Base-by-base conservation (phyloP, 2,113 vertebrate genomes). In the Ammodramus savannarum region DNA sequence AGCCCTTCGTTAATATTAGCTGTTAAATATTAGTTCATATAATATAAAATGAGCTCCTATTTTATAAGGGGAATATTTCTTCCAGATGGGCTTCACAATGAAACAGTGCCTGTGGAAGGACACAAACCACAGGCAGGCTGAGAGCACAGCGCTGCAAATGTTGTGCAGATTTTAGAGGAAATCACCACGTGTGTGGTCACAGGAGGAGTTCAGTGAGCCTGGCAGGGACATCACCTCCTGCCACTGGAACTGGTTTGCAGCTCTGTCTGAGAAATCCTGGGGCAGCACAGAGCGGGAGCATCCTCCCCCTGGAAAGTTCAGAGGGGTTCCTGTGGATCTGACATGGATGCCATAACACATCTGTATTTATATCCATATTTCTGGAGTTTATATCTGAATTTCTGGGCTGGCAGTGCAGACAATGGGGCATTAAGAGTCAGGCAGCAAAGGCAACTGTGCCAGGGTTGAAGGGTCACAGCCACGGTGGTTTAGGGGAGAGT, bases 331-430 rank as follows among this genome's bases (percentile, higher is more conserved):
- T 48, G 0, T 6, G 31, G 29, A 2, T 7, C 16, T 52, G 32
- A 13, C 3, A 11, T 0, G 10, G 51, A 32, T 34, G 31, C 32
- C 2, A 0, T 0, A 34, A 38, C 6, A 29, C 0, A 23, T 39
- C 61, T 27, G 3, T 4, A 9, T 61, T 89, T 83, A 3, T 22
- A 9, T 27, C 54, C 54, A 11, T 3, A 5, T 0, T 26, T 9
- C 11, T 7, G 7, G 39, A 69, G 31, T 54, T 20, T 54, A 32
- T 13, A 54, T 13, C 52, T 20, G 29, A 20, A 34, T 41, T 27
- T 18, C 66, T 65, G 75, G 43, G 9, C 4, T 23, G 31, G 52
- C 82, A 71, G 44, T 0, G 14, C 44, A 31, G 54, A 46, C 25
- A 62, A 1, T 0, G 31, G 29, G 74, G 48, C 65, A 26, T 2